Percentiles rank a stretch among this genome's conserved stretches.
Evolutionary conservation across 92 coral and sea anemone species (phyloP).

Genomic region (Umimayanthus kanabou): DNA sequence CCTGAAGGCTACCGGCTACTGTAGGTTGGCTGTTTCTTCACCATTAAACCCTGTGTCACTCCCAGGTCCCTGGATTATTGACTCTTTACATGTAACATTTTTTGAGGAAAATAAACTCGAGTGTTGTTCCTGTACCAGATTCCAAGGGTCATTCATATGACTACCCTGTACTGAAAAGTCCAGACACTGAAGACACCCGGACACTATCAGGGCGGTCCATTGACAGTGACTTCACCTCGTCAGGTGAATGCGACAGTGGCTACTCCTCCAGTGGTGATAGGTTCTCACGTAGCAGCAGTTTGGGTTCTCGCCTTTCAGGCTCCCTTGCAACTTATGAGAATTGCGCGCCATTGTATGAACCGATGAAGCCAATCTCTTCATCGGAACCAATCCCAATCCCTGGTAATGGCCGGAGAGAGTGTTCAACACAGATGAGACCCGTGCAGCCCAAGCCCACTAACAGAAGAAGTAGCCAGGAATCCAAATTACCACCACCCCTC

Average conservation of each 20-base stretch:
- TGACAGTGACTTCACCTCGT: slow-evolving; percentile 72
- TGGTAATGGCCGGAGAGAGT: slow-evolving; percentile 25
- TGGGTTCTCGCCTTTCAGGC: not conserved
- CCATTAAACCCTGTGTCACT: too few relatives aligned
- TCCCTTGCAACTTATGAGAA: slow-evolving; percentile 15
- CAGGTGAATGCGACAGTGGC: slow-evolving; percentile 78
- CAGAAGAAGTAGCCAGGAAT: not conserved
- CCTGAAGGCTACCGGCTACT: too few relatives aligned
- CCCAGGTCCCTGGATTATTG: too few relatives aligned
- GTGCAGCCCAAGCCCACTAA: not conserved
- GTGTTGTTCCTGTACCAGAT: slow-evolving; percentile 47
- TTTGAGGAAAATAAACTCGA: too few relatives aligned
- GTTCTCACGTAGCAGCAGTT: slow-evolving; percentile 29
- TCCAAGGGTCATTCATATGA: slow-evolving; percentile 74
- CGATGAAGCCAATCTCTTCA: slow-evolving; percentile 14
- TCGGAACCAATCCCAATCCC: slow-evolving; percentile 42
- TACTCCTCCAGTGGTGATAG: slow-evolving; percentile 76
- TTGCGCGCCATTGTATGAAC: slow-evolving; percentile 36
- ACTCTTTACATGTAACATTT: too few relatives aligned
- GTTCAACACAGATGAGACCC: not conserved
- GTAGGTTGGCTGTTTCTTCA: too few relatives aligned
- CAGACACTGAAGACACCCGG: slow-evolving; percentile 34
- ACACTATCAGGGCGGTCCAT: slow-evolving; percentile 55
- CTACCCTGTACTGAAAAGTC: slow-evolving; percentile 56
- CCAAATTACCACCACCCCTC: slow-evolving; percentile 36